Evolutionary conservation across 1,140 invertebrate genomes (phyloP), one percentile per base, ranked within the genome.

Genomic region (Daktulosphaira vitifoliae): DNA sequence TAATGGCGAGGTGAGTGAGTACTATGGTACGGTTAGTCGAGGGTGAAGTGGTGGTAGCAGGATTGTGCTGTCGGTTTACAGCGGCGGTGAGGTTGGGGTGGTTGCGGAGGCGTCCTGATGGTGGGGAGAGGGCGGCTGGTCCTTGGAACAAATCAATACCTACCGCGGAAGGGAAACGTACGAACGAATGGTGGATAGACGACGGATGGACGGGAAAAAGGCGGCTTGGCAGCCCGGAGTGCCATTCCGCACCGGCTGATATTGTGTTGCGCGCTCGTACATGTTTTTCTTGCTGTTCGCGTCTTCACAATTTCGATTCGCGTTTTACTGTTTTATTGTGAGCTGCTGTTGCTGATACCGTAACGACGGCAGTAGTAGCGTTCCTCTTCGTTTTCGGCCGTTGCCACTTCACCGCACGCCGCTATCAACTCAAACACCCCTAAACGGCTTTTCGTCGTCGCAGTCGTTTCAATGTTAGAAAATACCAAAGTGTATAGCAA

Each of bases 121-220:
- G 46, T 49, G 51, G 66, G 52, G 54, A 46, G 42, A 23, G 54
- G 66, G 51, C 20, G 65, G 54, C 53, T 49, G 54, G 66, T 50
- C 52, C 66, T 49, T 39, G 29, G 52, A 66, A 50, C 66, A 59
- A 49, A 50, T 52, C 44, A 48, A 48, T 52, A 48, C 48, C 22
- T 22, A 38, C 23, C 56, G 42, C 50, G 42, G 66, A 62, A 56
- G 52, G 54, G 54, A 56, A 66, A 53, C 66, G 54, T 37, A 33
- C 42, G 37, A 39, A 20, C 29, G 29, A 33, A 33, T 33, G 29
- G 29, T 11, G 29, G 29, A 33, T 11, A 11, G 29, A 33, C 29
- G 11, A 33, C 13, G 42, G 64, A 52, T 29, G 51, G 65, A 56
- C 38, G 39, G 52, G 51, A 53, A 56, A 53, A 56, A 52, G 52